Conservation (phyloP, 2,888 invertebrate species). For the Trachelus iudaicus region DNA sequence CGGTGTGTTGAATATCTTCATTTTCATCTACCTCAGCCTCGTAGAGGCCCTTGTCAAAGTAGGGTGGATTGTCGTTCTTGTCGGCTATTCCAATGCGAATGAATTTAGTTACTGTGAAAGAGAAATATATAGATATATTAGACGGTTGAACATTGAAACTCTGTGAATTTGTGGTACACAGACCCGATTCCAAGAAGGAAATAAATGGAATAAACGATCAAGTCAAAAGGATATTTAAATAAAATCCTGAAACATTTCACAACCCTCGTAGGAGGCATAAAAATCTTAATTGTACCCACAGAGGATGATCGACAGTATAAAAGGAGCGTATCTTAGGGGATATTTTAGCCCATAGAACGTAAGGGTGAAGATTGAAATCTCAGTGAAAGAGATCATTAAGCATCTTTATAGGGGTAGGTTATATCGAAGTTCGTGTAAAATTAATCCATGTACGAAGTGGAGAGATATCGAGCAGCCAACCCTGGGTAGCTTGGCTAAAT, state of each 20-base stretch:
- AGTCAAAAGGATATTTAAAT: background rate
- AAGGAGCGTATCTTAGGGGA: background rate
- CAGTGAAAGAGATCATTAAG: background rate
- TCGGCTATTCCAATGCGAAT: conserved; percentile 98
- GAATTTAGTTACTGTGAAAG: conserved; percentile 93
- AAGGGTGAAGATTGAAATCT: background rate
- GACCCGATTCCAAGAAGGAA: too few species aligned
- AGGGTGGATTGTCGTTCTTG: conserved; percentile 99
- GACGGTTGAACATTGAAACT: background rate
- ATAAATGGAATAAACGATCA: background rate
- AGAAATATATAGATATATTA: conserved; percentile 16
- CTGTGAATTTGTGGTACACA: too few species aligned
- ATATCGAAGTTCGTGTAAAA: background rate
- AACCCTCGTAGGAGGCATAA: background rate
- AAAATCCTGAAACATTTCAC: background rate
- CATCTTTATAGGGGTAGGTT: background rate
- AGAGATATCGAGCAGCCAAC: background rate
- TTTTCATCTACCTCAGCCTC: conserved; percentile 98
- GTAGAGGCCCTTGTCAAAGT: conserved; percentile 96
- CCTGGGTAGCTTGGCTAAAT: background rate
- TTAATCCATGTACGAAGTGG: background rate
- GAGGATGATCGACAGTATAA: background rate
- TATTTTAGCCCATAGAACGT: background rate
- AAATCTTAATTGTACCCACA: background rate
- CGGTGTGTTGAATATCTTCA: conserved; percentile 96